Evolutionary conservation across 2,797 vertebrate genomes (phyloP).

Genomic region (Acomys russatus): DNA sequence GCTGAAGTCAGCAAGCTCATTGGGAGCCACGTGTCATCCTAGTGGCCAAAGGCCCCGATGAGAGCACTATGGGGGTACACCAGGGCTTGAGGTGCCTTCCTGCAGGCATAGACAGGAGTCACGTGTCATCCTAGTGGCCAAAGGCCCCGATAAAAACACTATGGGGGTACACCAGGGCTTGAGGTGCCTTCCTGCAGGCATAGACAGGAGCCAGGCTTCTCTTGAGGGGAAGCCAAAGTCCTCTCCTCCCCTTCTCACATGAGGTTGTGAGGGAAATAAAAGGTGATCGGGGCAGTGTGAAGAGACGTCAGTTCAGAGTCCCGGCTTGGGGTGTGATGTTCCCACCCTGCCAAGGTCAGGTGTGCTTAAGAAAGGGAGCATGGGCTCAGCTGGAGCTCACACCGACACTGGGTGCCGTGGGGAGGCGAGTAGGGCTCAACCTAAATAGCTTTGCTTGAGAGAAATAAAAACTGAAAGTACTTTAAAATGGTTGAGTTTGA

Average conservation of each 20-base stretch:
- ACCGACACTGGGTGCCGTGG: background rate
- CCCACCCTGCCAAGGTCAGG: background rate
- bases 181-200: background rate
- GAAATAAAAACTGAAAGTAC: background rate
- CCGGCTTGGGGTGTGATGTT: background rate
- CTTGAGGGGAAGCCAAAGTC: background rate
- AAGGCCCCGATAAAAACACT: background rate
- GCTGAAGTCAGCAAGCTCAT: background rate
- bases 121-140: background rate
- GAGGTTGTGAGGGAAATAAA: conserved; percentile 3
- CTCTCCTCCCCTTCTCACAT: background rate
- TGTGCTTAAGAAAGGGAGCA: background rate
- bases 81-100: background rate
- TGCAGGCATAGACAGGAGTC: background rate
- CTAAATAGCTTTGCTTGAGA: background rate
- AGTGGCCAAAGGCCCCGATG: background rate
- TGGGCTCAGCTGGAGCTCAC: background rate
- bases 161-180: background rate
- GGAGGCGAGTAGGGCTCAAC: background rate
- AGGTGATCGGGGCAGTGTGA: background rate
- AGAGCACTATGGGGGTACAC: background rate
- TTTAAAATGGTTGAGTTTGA: background rate
- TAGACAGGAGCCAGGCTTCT: background rate
- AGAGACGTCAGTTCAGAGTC: background rate
- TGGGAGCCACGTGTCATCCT: background rate